These are phyloP conservation scores for Uloborus diversus DNA, from an alignment of 1,140 invertebrate species.

Conservation along the genomic window DNA sequence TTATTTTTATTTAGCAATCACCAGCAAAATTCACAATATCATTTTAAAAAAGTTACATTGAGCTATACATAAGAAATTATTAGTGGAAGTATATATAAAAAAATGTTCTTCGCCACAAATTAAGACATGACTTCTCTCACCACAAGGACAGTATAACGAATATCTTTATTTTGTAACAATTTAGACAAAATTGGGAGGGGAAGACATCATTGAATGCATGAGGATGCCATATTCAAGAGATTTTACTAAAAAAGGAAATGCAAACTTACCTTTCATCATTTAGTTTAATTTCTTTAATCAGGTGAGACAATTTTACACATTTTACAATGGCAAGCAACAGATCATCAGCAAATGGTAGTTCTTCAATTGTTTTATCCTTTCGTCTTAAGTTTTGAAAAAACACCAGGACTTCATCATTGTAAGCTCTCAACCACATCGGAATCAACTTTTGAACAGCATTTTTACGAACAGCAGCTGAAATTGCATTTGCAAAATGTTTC, in stretches of 20 bases:
- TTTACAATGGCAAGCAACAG: background rate
- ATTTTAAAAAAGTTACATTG: too few species aligned
- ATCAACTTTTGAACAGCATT: slow-evolving; percentile 30
- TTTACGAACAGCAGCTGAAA: background rate
- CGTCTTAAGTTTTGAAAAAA: slow-evolving; percentile 6
- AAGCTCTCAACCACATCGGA: slow-evolving; percentile 40
- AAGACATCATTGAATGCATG: background rate
- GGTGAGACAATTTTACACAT: slow-evolving; percentile 24
- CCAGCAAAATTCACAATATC: too few species aligned
- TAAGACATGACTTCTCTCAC: too few species aligned
- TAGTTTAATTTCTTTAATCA: slow-evolving; percentile 32
- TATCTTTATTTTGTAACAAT: too few species aligned
- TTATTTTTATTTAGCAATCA: too few species aligned
- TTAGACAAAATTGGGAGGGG: background rate
- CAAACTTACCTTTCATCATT: slow-evolving; percentile 22
- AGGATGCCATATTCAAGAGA: background rate
- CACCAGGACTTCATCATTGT: slow-evolving; percentile 11
- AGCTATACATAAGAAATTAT: too few species aligned
- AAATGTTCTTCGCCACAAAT: too few species aligned
- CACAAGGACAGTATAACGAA: too few species aligned
- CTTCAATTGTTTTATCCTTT: slow-evolving; percentile 22
- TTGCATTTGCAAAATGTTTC: background rate
- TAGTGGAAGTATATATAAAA: too few species aligned
- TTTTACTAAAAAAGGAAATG: background rate
- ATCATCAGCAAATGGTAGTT: slow-evolving; percentile 9